Conservation (phyloP, 2,797 vertebrate species). For the Lepidocolaptes lacrymiger region DNA sequence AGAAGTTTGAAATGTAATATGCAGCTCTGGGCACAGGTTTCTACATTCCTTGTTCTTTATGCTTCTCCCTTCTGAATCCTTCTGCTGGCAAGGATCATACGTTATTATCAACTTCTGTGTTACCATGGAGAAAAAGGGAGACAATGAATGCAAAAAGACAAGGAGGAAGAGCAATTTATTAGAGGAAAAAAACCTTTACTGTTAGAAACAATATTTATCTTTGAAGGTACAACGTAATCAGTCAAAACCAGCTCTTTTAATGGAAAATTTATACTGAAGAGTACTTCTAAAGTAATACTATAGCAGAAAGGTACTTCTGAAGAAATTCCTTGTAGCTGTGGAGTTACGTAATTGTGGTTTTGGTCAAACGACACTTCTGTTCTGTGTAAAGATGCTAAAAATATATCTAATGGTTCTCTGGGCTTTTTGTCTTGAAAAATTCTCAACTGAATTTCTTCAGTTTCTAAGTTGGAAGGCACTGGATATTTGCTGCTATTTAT, state of each 20-base stretch:
- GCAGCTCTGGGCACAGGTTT: background rate
- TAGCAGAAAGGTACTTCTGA: background rate
- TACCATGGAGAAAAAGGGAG: background rate
- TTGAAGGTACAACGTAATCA: background rate
- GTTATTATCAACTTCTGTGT: background rate
- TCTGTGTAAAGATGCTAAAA: background rate
- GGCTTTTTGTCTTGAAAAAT: background rate
- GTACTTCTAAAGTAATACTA: background rate
- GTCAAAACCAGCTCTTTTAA: background rate
- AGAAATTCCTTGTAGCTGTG: background rate
- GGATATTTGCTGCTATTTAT: background rate
- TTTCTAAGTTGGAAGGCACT: background rate
- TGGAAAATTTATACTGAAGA: background rate
- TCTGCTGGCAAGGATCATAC: background rate
- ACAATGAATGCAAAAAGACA: background rate
- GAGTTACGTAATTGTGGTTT: background rate
- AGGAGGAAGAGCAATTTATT: background rate
- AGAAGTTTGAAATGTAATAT: background rate
- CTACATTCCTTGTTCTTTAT: background rate
- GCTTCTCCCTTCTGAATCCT: background rate
- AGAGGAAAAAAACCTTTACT: background rate
- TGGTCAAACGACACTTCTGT: background rate
- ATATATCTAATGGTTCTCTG: background rate
- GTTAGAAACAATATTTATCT: background rate
- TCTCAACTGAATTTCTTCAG: background rate